Conservation (phyloP, 2,888 invertebrate genomes). For the Dryobotodes eremita region DNA sequence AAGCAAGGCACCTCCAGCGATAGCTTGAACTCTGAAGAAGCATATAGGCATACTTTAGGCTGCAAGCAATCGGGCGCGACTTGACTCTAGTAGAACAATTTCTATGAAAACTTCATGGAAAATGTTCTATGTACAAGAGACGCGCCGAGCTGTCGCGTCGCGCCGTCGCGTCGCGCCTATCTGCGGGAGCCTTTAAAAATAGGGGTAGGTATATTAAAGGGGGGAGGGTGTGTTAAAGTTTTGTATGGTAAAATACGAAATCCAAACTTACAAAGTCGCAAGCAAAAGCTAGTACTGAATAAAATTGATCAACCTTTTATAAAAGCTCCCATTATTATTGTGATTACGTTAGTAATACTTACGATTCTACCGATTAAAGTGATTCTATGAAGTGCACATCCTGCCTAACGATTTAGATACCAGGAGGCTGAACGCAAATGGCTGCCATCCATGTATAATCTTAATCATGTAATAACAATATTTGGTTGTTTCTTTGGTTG, state of each 20-base stretch:
- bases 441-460: slow-evolving; percentile 52
- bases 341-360: slow-evolving; percentile 22
- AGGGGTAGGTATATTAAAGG: not conserved
- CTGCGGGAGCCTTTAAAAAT: not conserved
- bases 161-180: too few relatives aligned
- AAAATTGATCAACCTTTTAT: slow-evolving; percentile 30
- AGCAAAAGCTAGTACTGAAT: not conserved
- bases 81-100: too few relatives aligned
- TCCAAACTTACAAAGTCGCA: not conserved
- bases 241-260: not conserved
- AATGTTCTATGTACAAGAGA: too few relatives aligned
- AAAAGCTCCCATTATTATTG: slow-evolving; percentile 25
- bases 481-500: slow-evolving; percentile 56
- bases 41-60: too few relatives aligned
- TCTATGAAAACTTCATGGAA: too few relatives aligned
- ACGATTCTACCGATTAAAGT: slow-evolving; percentile 32
- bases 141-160: too few relatives aligned
- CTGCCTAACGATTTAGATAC: slow-evolving; percentile 58
- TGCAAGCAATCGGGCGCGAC: too few relatives aligned
- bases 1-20: too few relatives aligned
- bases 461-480: slow-evolving; percentile 60
- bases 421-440: slow-evolving; percentile 46
- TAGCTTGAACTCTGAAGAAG: too few relatives aligned
- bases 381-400: slow-evolving; percentile 32
- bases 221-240: too few relatives aligned